A percentile compares a stretch with the other conserved stretches of the same genome.
Conservation (phyloP, 1,140 invertebrate genomes). For the Lasaia peninsularis region DNA sequence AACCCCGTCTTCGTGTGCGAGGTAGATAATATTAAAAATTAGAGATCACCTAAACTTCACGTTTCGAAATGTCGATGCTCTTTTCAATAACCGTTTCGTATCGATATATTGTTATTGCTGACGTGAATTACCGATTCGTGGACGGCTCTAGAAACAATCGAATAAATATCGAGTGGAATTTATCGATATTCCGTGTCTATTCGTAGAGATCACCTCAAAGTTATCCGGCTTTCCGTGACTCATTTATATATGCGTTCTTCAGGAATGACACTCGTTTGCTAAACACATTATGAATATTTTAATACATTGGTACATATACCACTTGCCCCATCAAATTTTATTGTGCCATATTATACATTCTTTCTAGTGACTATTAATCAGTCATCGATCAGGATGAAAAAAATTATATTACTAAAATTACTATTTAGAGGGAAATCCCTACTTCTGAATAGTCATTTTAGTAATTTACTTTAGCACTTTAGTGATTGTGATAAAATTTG, state of each 20-base stretch:
- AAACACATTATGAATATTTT: background rate
- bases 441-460: too few species aligned
- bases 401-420: too few species aligned
- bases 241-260: background rate
- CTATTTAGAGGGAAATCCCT: too few species aligned
- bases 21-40: background rate
- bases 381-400: too few species aligned
- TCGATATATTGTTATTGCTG: constrained; percentile 63
- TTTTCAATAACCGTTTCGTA: constrained; percentile 58
- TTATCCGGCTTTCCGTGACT: constrained; percentile 1
- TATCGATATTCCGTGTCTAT: constrained; percentile 53
- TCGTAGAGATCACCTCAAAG: constrained; percentile 36
- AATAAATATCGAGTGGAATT: constrained; percentile 55
- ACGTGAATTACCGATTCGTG: constrained; percentile 57
- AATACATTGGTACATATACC: too few species aligned
- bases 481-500: too few species aligned
- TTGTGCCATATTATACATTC: too few species aligned
- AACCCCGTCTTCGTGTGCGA: background rate
- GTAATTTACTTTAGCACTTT: too few species aligned
- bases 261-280: constrained; percentile 4
- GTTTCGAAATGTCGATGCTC: constrained; percentile 32
- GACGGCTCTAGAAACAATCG: constrained; percentile 56
- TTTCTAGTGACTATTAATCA: too few species aligned
- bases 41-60: constrained; percentile 17
- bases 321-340: too few species aligned